A percentile compares a stretch with the other conserved stretches of the same genome.
Evolutionary conservation across 2,797 vertebrate species (phyloP).

Genomic region (Chaenodraco wilsoni): DNA sequence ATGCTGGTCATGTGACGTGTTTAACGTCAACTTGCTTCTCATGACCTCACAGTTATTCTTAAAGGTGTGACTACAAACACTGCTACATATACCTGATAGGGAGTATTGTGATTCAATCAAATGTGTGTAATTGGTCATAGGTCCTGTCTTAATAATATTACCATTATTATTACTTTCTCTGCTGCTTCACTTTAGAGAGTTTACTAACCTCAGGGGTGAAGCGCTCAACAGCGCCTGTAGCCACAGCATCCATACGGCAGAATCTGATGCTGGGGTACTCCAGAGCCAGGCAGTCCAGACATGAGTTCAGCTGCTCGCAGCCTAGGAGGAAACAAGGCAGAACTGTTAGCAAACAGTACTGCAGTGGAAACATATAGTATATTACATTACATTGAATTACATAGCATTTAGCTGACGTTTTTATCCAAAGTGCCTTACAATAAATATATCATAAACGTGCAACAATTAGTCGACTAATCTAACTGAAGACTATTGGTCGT

Average conservation of each 20-base stretch:
- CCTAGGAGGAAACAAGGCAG: slow-evolving; percentile 55
- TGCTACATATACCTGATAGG: background rate
- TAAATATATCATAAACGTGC: no score
- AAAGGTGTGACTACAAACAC: background rate
- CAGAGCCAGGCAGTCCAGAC: slow-evolving; percentile 87
- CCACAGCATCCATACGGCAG: slow-evolving; percentile 91
- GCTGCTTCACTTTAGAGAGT: background rate
- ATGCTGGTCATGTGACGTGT: background rate
- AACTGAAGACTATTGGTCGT: no score
- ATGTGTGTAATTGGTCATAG: background rate
- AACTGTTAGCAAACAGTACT: background rate
- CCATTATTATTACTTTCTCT: background rate
- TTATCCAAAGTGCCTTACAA: no score
- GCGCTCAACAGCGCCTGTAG: slow-evolving; percentile 89
- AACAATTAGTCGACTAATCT: no score
- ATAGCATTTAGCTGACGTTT: no score
- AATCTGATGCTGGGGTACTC: slow-evolving; percentile 91
- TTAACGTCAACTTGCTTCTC: background rate
- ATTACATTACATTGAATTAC: no score
- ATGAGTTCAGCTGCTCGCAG: slow-evolving; percentile 89
- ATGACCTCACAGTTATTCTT: background rate
- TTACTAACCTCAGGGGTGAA: slow-evolving; percentile 85
- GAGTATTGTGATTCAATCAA: background rate
- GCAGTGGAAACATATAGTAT: background rate
- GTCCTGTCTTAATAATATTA: background rate